Percentiles rank a stretch among this genome's conserved stretches.
Conservation (phyloP, 2,888 invertebrate genomes). For the Melieria omissa region DNA sequence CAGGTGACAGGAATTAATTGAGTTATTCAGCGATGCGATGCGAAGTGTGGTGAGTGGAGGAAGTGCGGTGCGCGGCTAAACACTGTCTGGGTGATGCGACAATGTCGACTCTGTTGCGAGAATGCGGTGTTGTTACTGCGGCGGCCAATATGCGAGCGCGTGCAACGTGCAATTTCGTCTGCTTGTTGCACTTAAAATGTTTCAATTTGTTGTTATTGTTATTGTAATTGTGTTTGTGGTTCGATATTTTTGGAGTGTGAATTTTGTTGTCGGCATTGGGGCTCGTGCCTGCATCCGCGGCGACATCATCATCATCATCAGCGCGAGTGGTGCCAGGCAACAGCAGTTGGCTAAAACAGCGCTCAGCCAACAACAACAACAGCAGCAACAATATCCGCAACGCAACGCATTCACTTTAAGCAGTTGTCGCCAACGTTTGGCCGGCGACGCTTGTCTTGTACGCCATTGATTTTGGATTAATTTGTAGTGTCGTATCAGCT, state of each 20-base stretch:
- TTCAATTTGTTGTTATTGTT: constrained; percentile 6
- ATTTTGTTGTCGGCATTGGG: background rate
- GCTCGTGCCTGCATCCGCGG: background rate
- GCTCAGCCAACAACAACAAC: constrained; percentile 12
- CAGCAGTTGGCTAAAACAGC: background rate
- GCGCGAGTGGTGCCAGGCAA: background rate
- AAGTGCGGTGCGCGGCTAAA: background rate
- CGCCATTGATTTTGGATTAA: constrained; percentile 63
- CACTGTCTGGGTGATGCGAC: constrained; percentile 16
- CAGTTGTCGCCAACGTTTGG: constrained; percentile 21
- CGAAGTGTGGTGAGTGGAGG: constrained; percentile 5
- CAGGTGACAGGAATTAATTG: constrained; percentile 68
- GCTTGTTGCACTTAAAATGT: constrained; percentile 10
- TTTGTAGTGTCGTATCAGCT: constrained; percentile 27
- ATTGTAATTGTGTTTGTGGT: constrained; percentile 18
- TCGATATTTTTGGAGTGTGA: background rate
- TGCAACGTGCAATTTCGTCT: background rate
- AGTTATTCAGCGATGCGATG: constrained; percentile 58
- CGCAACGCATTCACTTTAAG: constrained; percentile 9
- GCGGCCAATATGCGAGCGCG: background rate
- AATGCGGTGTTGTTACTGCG: background rate
- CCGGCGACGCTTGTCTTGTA: constrained; percentile 47
- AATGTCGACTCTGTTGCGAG: constrained; percentile 4
- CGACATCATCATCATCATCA: background rate
- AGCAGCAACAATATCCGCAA: constrained; percentile 15